phyloP scores from a whole-genome alignment of 1,140 invertebrate species.

The Akabosia matsudoensis region DNA sequence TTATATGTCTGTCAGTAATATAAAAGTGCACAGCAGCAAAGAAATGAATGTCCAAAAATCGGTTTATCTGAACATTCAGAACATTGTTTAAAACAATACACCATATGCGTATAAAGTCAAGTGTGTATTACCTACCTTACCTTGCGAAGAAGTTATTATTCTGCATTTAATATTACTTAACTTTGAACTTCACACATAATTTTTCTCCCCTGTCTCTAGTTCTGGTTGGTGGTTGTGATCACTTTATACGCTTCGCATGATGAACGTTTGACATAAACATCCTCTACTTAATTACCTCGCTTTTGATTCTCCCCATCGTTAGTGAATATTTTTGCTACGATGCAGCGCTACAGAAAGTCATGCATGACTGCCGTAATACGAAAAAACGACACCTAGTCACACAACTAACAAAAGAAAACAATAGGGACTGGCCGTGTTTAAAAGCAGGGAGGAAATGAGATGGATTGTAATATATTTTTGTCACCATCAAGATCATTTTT shows the following conservation, averaged over 20 bases:
- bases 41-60: too few relatives aligned
- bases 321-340: not conserved
- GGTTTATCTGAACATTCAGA: too few relatives aligned
- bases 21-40: too few relatives aligned
- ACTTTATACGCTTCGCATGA: not conserved
- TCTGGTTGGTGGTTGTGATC: not conserved
- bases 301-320: not conserved
- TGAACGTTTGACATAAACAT: constrained; percentile 14
- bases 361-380: not conserved
- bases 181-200: not conserved
- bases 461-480: constrained; percentile 11
- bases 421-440: not conserved
- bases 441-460: not conserved
- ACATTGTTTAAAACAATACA: too few relatives aligned
- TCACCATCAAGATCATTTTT: not conserved
- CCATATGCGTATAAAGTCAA: not conserved
- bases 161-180: not conserved
- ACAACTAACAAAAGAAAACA: too few relatives aligned
- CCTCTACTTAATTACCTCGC: constrained; percentile 6
- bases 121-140: too few relatives aligned
- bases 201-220: not conserved
- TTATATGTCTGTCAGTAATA: too few relatives aligned
- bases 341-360: not conserved
- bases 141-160: too few relatives aligned
- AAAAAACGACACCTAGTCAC: too few relatives aligned